Conservation (phyloP, 2,113 vertebrate species). For the Bostrychus sinensis region DNA sequence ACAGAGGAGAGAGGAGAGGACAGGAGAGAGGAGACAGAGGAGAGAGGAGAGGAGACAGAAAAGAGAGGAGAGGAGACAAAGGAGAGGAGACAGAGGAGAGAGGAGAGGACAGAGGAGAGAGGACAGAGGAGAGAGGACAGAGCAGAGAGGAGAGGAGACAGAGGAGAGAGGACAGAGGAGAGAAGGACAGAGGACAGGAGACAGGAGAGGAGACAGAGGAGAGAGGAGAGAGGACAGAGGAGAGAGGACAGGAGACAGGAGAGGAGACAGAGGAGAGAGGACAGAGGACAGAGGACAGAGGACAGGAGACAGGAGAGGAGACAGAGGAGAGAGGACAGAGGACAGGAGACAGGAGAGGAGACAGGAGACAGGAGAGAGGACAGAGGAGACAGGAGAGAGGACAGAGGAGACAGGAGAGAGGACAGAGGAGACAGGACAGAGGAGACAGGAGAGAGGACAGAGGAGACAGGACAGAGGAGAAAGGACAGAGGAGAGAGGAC, state of each 20-base stretch:
- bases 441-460: too few relatives aligned
- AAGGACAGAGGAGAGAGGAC: too few relatives aligned
- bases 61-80: too few relatives aligned
- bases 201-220: neutral
- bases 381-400: neutral
- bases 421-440: neutral
- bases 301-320: neutral
- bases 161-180: neutral
- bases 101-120: too few relatives aligned
- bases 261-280: neutral
- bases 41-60: too few relatives aligned
- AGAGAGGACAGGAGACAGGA: neutral
- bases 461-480: too few relatives aligned
- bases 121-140: neutral
- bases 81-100: too few relatives aligned
- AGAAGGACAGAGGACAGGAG: neutral
- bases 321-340: neutral
- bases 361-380: neutral
- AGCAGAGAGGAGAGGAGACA: too few relatives aligned
- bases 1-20: fast-evolving
- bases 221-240: too few relatives aligned
- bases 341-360: neutral
- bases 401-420: too few relatives aligned
- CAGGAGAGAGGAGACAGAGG: neutral
- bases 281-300: too few relatives aligned